Conservation (phyloP, 2,797 vertebrate species). For the Spizella passerina region DNA sequence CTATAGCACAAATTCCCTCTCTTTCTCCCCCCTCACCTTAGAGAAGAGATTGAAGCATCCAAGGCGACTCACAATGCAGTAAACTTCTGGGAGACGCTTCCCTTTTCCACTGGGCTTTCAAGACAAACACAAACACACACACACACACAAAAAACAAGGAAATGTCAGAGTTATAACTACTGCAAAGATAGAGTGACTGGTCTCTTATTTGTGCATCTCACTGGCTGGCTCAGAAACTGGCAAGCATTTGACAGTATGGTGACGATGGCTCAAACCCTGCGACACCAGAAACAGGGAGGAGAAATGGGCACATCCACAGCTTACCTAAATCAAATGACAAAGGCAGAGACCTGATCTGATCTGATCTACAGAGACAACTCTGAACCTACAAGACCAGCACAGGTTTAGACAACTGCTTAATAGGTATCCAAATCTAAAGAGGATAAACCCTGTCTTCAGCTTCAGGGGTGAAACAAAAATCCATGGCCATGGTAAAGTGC, state of each 20-base stretch:
- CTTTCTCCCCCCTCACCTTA: conserved; percentile 78
- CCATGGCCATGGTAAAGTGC: background rate
- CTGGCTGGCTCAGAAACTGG: background rate
- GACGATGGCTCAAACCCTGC: background rate
- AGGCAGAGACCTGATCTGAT: too few relatives aligned
- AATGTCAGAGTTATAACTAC: background rate
- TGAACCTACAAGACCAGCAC: background rate
- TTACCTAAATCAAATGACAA: background rate
- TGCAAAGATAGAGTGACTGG: background rate
- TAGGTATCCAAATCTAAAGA: background rate
- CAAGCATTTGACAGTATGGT: background rate
- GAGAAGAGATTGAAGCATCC: conserved; percentile 94
- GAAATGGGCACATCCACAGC: background rate
- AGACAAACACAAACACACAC: conserved; percentile 35
- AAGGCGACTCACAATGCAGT: conserved; percentile 92
- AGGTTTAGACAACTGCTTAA: background rate
- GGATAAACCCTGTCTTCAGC: background rate
- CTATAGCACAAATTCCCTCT: background rate
- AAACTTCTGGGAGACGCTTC: conserved; percentile 84
- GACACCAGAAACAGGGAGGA: background rate
- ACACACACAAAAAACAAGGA: background rate
- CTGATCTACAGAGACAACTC: background rate
- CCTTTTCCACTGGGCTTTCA: conserved; percentile 83
- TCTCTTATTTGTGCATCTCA: background rate
- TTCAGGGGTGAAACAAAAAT: background rate